Conservation (phyloP, 1,140 invertebrate species). For the Drosophila pruinosa region DNA sequence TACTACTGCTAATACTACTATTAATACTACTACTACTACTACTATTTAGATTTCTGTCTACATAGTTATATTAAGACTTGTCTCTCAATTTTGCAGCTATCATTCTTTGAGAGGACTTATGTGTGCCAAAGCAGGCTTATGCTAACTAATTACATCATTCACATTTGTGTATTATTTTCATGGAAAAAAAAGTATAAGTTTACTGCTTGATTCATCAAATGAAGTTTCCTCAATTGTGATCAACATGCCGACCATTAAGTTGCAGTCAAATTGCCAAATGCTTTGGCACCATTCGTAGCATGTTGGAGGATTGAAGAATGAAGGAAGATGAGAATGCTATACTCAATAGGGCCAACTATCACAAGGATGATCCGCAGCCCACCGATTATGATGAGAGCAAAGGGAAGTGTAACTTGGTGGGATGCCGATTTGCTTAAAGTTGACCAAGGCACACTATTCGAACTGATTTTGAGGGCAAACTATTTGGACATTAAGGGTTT, state of each 20-base stretch:
- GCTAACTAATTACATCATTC: too few relatives aligned
- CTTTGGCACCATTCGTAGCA: constrained; percentile 99
- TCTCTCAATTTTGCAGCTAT: too few relatives aligned
- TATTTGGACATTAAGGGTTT: constrained; percentile 99
- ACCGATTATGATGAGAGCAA: constrained; percentile 99
- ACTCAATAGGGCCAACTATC: constrained; percentile 96
- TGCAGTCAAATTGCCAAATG: constrained; percentile 99
- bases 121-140: too few relatives aligned
- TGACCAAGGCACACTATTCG: constrained; percentile 98
- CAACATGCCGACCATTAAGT: constrained; percentile 95
- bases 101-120: too few relatives aligned
- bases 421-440: constrained; percentile 99
- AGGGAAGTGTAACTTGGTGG: constrained; percentile 98
- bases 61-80: too few relatives aligned
- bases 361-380: constrained; percentile 97
- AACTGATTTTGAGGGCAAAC: constrained; percentile 97
- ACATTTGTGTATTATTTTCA: constrained; percentile 16
- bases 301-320: constrained; percentile 99
- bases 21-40: too few relatives aligned
- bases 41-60: too few relatives aligned
- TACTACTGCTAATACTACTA: too few relatives aligned
- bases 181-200: not conserved
- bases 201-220: constrained; percentile 1
- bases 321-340: constrained; percentile 97
- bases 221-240: constrained; percentile 14